Base-by-base conservation (phyloP, 1,140 invertebrate species). In the Formica selysi region DNA sequence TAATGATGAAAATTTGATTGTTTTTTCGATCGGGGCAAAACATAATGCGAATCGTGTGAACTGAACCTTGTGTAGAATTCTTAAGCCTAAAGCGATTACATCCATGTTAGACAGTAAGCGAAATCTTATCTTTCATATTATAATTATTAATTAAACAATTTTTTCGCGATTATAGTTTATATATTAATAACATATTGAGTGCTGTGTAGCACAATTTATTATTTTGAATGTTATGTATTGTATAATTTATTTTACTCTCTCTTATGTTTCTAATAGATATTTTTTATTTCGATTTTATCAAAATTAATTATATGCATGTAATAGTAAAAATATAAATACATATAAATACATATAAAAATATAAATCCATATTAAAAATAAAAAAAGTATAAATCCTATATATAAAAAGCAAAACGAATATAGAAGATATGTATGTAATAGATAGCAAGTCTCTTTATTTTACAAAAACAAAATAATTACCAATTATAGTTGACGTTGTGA, bases 61-160 rank as follows among this genome's bases (percentile, higher is more conserved):
- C 80, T 62, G 80, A 85, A 87, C 86, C 44, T 80, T 81, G 87
- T 87, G 89, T 80, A 78, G 62, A 81, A 87, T 32, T 89, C 88
- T 91, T 91, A 91, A 88, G 81, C 67, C 87, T 91, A 91, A 76
- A 90, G 51, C 76, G 68, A 62, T 83, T 86, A 86, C 11, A 81
- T 13, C 36, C 8, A 86, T 64, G 8, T 61, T 81, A 59, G 29
- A 80, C 13, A n/a, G 16, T 67, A 85, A 54, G 19, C 5, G 6
- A 59, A 80, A 68, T 78, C 22, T 85, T 61, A 41, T 79, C 13
- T 11, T 41, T 71, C 29, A 29, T 84, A 41, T 80, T 68, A 44
- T n/a, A 74, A 79, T 68, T 22, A 26, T 68, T 38, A 80, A 80
- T 29, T 26, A 41, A 80, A 57, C 26, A 36, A 3, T 32, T 44